Base-by-base conservation (phyloP, 2,888 invertebrate species). In the Epinotia brunnichana region DNA sequence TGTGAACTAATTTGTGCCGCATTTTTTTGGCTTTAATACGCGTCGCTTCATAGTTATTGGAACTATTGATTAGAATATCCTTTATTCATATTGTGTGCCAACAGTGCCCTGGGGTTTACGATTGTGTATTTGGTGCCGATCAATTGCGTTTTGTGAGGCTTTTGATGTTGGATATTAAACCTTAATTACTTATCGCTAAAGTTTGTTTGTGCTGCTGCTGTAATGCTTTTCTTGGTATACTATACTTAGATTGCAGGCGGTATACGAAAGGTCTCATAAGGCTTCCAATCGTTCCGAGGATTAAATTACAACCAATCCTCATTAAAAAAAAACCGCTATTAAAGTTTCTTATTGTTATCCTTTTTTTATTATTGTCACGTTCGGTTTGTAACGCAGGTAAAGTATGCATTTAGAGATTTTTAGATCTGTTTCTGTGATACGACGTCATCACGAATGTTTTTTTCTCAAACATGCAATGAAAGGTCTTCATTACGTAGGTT, bases 351-450 rank as follows among this genome's bases (percentile, higher is more conserved):
- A 41, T 54, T 41, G 64, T 11, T 19, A 39, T 54, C 1, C 19
- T 66, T 21, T 54, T n/a, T 21, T 53, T 54, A 53, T 53, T 64
- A 39, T 41, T 54, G 54, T 41, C 66, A 56, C 66, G 56, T 66
- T 56, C 24, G 15, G 17, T 10, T 41, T 1, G 10, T 39, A 10
- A 9, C 19, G 21, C 5, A n/a, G 53, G 19, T 39, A 53, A 24
- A 13, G 15, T 17, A 17, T 11, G 5, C 19, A 35, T 60, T 61
- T 44, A 1, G 44, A 3, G 44, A n/a, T 21, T 41, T 13, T 19
- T 21, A 11, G 11, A 41, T 13, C 48, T 48, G 5, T 21, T 4
- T 44, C n/a, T 19, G 17, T 39, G 39, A 39, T 39, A 2, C 4
- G 4, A 2, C 4, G 4, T 59, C 10, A 19, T 19, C 17, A 53